Evolutionary conservation across 2,888 invertebrate genomes (phyloP).

Genomic region (Mesoligia furuncula): DNA sequence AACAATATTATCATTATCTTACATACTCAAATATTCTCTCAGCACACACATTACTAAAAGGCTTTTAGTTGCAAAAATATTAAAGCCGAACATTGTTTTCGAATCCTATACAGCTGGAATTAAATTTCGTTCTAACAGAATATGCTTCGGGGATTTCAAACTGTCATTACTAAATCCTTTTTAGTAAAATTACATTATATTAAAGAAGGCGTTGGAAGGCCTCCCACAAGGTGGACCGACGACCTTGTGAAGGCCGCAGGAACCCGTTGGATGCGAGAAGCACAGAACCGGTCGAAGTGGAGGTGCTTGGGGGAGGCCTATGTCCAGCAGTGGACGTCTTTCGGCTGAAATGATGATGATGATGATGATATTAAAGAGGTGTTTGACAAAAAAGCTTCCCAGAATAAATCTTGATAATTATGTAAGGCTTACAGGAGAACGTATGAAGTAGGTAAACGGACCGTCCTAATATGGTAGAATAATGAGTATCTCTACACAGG

Average conservation of each 20-base stretch:
- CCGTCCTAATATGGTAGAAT: conserved; percentile 19
- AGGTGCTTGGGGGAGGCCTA: no score
- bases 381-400: conserved; percentile 12
- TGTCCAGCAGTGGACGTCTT: no score
- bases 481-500: conserved; percentile 18
- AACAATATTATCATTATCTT: neutral
- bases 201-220: no score
- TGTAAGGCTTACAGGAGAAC: conserved; percentile 12
- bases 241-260: no score
- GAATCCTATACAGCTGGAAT: conserved; percentile 20
- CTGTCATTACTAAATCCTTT: conserved; percentile 36
- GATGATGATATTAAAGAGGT: conserved; percentile 21
- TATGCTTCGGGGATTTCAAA: conserved; percentile 32
- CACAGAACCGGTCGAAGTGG: no score
- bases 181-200: conserved; percentile 49
- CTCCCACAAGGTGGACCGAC: no score
- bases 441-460: conserved; percentile 20
- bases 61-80: conserved; percentile 27
- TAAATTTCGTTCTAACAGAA: conserved; percentile 23
- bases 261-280: no score
- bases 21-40: conserved; percentile 7
- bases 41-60: conserved; percentile 9
- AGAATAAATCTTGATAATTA: conserved; percentile 29
- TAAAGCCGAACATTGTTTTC: conserved; percentile 19
- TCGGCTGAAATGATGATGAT: no score